Evolutionary conservation across 2,797 vertebrate species (phyloP), one percentile per base, ranked within the genome.

Genomic region (Cynopterus sphinx): DNA sequence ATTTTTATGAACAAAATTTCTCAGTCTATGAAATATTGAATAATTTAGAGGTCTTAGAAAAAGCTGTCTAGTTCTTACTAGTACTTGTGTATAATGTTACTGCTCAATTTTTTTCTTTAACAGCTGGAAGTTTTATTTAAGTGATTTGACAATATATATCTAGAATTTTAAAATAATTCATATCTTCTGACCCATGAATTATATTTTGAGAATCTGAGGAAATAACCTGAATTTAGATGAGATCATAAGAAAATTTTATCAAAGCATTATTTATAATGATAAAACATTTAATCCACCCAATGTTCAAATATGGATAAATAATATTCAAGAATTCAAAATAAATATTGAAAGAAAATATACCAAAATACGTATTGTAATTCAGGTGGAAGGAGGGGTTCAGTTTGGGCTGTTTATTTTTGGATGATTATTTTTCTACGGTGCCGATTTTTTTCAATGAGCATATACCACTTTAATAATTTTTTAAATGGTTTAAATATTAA

Each of bases 211-310:
- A 94, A 90, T 83, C 81, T 77, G 24, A 94, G 55, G 33, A 77
- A 91, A 94, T 65, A 28, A 93, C n/a, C 63, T 82, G 79, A 94
- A 94, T 87, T 96, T 87, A 96, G 31, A 86, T 49, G 49, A 90
- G 81, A 71, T n/a, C 43, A 7, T 79, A 71, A 59, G 10, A 77
- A 17, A 85, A 95, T 87, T 78, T 93, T 90, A 61, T 65, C 79
- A 77, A 92, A 92, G 61, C 41, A 83, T 90, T 96, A 95, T 92
- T 94, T 92, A 51, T 65, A 94, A 75, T 6, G 77, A 82, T 65
- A 63, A 94, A 95, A 89, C 89, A 75, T 39, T 70, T 71, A 91
- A 95, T 85, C 67, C 85, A 84, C 15, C 16, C 51, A 74, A 41
- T 77, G n/a, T 81, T 75, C 59, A 94, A 94, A 83, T 77, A 85